Base-by-base conservation (phyloP, 2,113 vertebrate genomes). In the Lagenorhynchus albirostris region DNA sequence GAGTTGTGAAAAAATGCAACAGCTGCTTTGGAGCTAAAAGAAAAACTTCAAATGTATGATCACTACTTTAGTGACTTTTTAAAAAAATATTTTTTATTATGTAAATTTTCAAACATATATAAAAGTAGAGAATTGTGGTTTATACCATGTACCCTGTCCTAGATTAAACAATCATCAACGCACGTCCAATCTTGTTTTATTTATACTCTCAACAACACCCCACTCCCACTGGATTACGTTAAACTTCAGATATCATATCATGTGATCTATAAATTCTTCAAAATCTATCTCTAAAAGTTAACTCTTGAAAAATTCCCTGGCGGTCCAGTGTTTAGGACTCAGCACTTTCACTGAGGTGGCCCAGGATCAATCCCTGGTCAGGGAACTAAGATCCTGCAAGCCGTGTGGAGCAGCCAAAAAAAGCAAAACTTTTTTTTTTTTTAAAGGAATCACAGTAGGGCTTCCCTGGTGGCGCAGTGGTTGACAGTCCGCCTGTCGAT, bases 21-120 rank as follows among this genome's bases (percentile, higher is more conserved):
- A 36, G 36, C 14, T 89, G 38, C 74, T 86, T 92, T 96, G 44
- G 20, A 71, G 13, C 8, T 62, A 85, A 89, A 55, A 13, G 15
- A 70, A 79, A 89, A 89, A 31, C 31, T 85, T 83, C 76, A 83
- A 87, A 79, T 87, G 33, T 33, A 44, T 33, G 25, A 68, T 53
- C 25, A 14, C 11, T 14, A 60, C 92, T 77, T 73, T 85, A 68
- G 60, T 55, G 8, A 63, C 55, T 47, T 71, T 33, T 53, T 65
- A 0, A 1, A 91, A 91, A 68, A 38, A 74, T 4, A 36, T n/a
- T 18, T 55, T 44, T 89, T 50, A 76, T 68, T 68, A 81, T 26
- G 11, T 9, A 67, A 79, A 84, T 13, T 70, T 63, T 76, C 33
- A 90, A 93, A 82, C 5, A 67, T 44, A 88, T 15, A 62, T 11